Percentiles rank a stretch among this genome's conserved stretches.
Evolutionary conservation across 64 coral and sea anemone genomes (phyloP).

Genomic region (Stichodactyla helianthus): DNA sequence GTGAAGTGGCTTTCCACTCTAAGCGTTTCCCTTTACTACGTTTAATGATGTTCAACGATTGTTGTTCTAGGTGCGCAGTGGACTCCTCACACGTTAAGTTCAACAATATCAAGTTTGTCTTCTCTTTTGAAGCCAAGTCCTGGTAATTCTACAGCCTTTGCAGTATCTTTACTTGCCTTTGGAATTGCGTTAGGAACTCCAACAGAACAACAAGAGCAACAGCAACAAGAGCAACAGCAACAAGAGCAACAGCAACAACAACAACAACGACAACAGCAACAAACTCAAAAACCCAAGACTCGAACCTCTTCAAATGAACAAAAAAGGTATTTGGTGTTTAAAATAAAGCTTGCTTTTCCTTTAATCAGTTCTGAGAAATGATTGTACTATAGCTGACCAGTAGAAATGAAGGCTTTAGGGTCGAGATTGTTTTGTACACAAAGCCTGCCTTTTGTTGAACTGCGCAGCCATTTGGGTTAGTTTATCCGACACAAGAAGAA

Average conservation of each 20-base stretch:
- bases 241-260: neutral
- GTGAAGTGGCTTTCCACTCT: no score
- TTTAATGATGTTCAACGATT: no score
- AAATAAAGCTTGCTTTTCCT: neutral
- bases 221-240: neutral
- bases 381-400: no score
- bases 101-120: conserved; percentile 1
- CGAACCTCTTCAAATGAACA: neutral
- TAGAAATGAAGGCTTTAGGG: no score
- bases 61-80: neutral
- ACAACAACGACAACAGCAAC: neutral
- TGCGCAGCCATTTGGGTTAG: no score
- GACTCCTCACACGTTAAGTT: neutral
- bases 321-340: neutral
- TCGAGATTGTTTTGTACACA: no score
- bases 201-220: neutral
- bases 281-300: neutral
- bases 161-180: conserved; percentile 24
- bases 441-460: no score
- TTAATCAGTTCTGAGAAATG: no score
- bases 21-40: no score
- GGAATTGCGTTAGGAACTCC: conserved; percentile 1
- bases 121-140: neutral
- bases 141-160: neutral
- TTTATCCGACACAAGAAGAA: no score